phyloP scores from a whole-genome alignment of 2,797 vertebrate species.

The Orestias chungarensis region DNA sequence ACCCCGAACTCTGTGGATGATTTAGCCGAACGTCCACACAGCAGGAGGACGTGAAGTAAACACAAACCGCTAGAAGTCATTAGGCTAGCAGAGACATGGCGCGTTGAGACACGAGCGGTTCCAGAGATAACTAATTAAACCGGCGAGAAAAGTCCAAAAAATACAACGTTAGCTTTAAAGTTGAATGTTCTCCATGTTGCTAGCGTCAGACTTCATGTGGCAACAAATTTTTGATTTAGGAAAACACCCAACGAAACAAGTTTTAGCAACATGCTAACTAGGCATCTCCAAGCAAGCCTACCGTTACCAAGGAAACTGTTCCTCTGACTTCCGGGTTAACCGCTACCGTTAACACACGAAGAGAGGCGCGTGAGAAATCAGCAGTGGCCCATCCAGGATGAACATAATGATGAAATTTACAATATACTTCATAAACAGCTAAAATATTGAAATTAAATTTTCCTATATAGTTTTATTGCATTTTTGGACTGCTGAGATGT shows the following conservation, averaged over 20 bases:
- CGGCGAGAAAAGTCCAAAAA: neutral
- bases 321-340: slow-evolving; percentile 51
- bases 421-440: neutral
- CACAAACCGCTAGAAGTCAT: slow-evolving; percentile 46
- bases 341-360: slow-evolving; percentile 51
- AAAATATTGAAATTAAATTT: neutral
- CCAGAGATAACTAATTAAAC: neutral
- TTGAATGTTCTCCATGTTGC: neutral
- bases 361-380: neutral
- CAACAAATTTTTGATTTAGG: no score
- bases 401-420: no score
- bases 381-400: neutral
- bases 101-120: no score
- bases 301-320: slow-evolving; percentile 71
- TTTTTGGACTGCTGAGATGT: neutral
- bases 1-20: slow-evolving; percentile 27
- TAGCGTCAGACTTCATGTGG: neutral
- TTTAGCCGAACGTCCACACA: slow-evolving; percentile 32
- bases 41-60: slow-evolving; percentile 28
- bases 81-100: slow-evolving; percentile 24
- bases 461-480: neutral
- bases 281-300: slow-evolving; percentile 5
- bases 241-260: neutral
- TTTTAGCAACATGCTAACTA: neutral
- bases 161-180: neutral